Evolutionary conservation across 2,888 invertebrate species (phyloP).

Genomic region (Oconnorella tubifera): DNA sequence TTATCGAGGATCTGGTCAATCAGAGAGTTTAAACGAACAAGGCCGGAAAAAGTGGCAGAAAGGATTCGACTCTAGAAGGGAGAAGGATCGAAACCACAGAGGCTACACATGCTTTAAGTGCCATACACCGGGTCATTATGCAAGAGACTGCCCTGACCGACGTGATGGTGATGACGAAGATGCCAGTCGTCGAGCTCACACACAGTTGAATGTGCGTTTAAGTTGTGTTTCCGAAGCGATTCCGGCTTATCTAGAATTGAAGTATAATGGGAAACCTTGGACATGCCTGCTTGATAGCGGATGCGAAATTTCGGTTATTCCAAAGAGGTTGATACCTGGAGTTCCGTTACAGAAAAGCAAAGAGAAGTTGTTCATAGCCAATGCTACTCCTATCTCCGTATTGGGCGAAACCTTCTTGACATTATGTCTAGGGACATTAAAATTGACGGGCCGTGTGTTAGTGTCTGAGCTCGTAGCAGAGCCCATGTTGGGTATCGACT

Average conservation of each 20-base stretch:
- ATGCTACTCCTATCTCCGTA: background rate
- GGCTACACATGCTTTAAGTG: too few species aligned
- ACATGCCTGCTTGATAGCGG: background rate
- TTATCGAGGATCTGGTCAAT: too few species aligned
- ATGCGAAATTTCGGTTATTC: background rate
- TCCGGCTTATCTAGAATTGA: background rate
- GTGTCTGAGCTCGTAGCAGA: background rate
- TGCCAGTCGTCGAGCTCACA: background rate
- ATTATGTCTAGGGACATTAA: background rate
- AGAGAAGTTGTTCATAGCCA: background rate
- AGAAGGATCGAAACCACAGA: too few species aligned
- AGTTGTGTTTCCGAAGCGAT: background rate
- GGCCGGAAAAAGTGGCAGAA: too few species aligned
- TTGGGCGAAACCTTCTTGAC: background rate
- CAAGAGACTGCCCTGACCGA: background rate
- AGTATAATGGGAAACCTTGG: background rate
- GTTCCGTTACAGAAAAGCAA: background rate
- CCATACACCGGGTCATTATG: background rate
- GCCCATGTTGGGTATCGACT: background rate
- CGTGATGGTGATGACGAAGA: too few species aligned
- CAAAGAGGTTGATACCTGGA: background rate
- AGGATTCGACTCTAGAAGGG: too few species aligned
- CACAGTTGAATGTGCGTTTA: too few species aligned
- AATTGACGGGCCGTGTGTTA: background rate
- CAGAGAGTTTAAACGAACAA: too few species aligned